A percentile compares a stretch with the other conserved stretches of the same genome.
These are phyloP conservation scores for Scylla paramamosain DNA, from an alignment of 1,140 invertebrate species.

Conservation along the genomic window DNA sequence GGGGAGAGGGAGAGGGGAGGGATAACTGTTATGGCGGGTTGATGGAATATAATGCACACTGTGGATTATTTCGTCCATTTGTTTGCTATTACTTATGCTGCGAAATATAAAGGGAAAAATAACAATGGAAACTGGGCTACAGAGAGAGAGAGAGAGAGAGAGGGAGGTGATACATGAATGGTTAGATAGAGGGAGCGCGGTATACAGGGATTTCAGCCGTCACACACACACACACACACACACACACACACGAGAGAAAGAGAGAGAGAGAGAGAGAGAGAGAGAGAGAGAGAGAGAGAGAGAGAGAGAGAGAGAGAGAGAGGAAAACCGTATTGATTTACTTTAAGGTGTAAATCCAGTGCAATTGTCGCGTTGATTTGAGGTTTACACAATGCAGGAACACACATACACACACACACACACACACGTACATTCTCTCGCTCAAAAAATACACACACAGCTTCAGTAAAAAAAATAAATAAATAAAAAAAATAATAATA, in stretches of 20 bases:
- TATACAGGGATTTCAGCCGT: too few species aligned
- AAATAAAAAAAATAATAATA: too few species aligned
- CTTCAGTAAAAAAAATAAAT: too few species aligned
- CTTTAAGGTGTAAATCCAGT: background rate
- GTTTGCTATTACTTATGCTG: slow-evolving; percentile 4
- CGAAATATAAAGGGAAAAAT: too few species aligned
- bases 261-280: too few species aligned
- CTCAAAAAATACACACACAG: background rate
- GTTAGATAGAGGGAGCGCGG: too few species aligned
- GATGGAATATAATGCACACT: background rate
- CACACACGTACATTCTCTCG: background rate
- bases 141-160: too few species aligned
- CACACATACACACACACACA: background rate
- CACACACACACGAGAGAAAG: too few species aligned
- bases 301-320: background rate
- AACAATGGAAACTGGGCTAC: too few species aligned
- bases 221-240: too few species aligned
- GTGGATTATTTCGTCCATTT: background rate
- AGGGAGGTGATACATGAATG: too few species aligned
- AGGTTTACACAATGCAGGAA: background rate
- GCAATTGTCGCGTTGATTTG: slow-evolving; percentile 12
- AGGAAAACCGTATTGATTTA: background rate
- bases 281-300: too few species aligned
- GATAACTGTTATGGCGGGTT: background rate
- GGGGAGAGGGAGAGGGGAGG: background rate